These are phyloP conservation scores for Eupithecia subfuscata DNA, from an alignment of 2,888 invertebrate genomes.

Conservation along the genomic window DNA sequence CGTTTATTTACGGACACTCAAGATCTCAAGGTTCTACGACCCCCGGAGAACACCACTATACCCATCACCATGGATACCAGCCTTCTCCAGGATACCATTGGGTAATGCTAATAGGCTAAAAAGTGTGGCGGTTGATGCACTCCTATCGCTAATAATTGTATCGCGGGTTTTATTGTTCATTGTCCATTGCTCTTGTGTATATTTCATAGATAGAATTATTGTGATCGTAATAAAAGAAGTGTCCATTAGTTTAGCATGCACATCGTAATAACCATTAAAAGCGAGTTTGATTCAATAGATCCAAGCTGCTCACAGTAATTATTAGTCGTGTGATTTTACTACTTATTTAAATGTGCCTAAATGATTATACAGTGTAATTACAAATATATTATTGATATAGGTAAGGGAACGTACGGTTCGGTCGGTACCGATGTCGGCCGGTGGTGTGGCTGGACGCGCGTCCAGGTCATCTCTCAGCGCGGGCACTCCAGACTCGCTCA, in stretches of 20 bases:
- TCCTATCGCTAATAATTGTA: constrained; percentile 58
- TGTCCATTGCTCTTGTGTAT: constrained; percentile 54
- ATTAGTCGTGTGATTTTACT: constrained; percentile 35
- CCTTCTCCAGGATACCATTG: constrained; percentile 90
- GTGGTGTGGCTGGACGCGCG: constrained; percentile 83
- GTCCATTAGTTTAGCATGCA: constrained; percentile 70
- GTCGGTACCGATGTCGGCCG: constrained; percentile 93
- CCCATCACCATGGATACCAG: constrained; percentile 88
- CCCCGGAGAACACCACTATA: constrained; percentile 86
- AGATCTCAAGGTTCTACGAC: constrained; percentile 86
- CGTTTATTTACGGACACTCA: constrained; percentile 85
- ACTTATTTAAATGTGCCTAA: constrained; percentile 8
- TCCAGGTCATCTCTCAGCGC: constrained; percentile 92
- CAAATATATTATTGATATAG: constrained; percentile 74
- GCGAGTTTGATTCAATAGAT: constrained; percentile 11
- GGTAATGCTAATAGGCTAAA: constrained; percentile 85
- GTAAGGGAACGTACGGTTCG: constrained; percentile 96
- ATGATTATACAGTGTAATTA: constrained; percentile 31
- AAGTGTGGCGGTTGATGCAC: constrained; percentile 65
- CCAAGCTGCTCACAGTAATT: constrained; percentile 16
- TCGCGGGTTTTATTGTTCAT: constrained; percentile 58
- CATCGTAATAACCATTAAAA: constrained; percentile 23
- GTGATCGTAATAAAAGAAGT: constrained; percentile 57
- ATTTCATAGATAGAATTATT: constrained; percentile 55
- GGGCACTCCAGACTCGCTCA: constrained; percentile 94